Conservation (phyloP, 2,113 vertebrate genomes). For the Myodes glareolus region DNA sequence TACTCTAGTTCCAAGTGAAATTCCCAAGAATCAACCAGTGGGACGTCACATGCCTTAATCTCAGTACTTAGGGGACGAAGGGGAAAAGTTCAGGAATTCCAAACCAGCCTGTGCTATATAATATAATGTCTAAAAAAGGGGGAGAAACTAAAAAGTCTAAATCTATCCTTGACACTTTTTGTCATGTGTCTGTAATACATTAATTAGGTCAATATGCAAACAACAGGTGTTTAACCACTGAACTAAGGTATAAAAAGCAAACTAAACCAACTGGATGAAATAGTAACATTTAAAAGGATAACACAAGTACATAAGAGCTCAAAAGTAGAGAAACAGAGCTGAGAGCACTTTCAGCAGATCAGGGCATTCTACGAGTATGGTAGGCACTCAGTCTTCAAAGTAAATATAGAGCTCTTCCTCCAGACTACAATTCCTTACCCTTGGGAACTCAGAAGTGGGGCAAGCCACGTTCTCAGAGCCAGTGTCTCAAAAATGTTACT, state of each 20-base stretch:
- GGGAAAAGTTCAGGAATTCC: not conserved
- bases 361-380: not conserved
- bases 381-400: not conserved
- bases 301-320: not conserved
- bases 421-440: not conserved
- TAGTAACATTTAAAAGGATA: not conserved
- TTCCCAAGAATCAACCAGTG: not conserved
- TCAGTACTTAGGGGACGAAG: not conserved
- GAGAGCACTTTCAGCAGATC: not conserved
- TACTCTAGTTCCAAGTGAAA: constrained; percentile 39
- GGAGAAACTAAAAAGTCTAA: not conserved
- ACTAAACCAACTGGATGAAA: not conserved
- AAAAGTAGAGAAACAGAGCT: not conserved
- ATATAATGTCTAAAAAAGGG: not conserved
- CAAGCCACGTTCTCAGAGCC: not conserved
- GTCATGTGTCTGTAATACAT: not conserved
- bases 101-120: not conserved
- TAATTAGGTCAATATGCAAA: not conserved
- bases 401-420: not conserved
- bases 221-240: not conserved
- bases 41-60: not conserved
- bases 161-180: constrained; percentile 40
- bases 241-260: constrained; percentile 13
- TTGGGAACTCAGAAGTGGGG: not conserved
- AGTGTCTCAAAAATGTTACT: constrained; percentile 1